Conservation (phyloP, 2,797 vertebrate genomes). For the Sebastes taczanowskii region DNA sequence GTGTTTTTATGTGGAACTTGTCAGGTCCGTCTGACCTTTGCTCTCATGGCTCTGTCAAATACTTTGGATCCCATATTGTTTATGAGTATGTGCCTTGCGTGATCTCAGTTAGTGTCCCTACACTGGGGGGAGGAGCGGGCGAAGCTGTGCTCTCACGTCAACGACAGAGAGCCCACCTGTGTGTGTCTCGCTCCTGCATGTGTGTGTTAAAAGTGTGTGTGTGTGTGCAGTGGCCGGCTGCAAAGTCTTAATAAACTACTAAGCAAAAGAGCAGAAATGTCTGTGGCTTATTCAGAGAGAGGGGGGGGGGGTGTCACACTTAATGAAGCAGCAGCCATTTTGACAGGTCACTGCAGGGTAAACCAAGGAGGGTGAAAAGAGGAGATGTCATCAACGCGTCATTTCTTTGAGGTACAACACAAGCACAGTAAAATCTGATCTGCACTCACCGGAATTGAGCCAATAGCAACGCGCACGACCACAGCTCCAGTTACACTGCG, state of each 20-base stretch:
- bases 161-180: slow-evolving; percentile 67
- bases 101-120: neutral
- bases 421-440: too few species aligned
- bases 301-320: neutral
- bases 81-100: neutral
- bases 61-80: neutral
- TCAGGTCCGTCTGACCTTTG: neutral
- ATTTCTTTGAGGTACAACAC: too few species aligned
- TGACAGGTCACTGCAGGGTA: too few species aligned
- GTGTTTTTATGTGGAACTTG: neutral
- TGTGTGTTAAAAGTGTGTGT: slow-evolving; percentile 36
- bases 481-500: too few species aligned
- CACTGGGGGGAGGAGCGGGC: slow-evolving; percentile 19
- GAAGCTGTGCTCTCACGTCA: slow-evolving; percentile 75
- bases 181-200: slow-evolving; percentile 48
- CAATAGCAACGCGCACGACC: too few species aligned
- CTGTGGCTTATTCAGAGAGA: neutral
- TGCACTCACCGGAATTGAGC: too few species aligned
- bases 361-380: too few species aligned
- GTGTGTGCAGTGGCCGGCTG: slow-evolving; percentile 22
- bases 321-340: neutral
- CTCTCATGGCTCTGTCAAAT: neutral
- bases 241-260: slow-evolving; percentile 63
- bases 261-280: slow-evolving; percentile 29
- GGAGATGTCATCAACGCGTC: too few species aligned